A percentile compares a stretch with the other conserved stretches of the same genome.
Conservation (phyloP, 2,113 vertebrate genomes). For the Oceanodroma tethys region DNA sequence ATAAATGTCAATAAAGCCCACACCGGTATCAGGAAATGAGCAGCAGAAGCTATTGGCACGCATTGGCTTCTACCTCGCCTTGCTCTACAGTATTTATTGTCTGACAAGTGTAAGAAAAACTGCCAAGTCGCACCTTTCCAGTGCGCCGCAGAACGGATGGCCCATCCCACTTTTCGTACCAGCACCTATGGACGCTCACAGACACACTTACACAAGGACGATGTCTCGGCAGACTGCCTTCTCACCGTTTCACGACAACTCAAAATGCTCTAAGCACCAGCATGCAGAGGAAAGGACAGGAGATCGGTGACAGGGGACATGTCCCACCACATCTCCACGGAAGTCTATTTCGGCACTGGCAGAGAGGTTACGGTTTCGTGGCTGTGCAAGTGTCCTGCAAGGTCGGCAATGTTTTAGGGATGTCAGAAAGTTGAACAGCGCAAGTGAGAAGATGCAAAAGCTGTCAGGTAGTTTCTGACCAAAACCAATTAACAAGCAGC, state of each 20-base stretch:
- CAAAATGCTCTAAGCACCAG: neutral
- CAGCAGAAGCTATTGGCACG: neutral
- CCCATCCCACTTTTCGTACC: neutral
- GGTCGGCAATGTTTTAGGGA: neutral
- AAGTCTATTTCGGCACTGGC: neutral
- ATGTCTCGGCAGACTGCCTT: neutral
- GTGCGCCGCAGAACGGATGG: accelerated
- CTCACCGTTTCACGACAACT: neutral
- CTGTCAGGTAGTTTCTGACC: neutral
- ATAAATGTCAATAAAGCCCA: neutral
- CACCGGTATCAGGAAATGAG: neutral
- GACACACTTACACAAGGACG: neutral
- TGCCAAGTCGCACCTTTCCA: neutral
- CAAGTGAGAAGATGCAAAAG: neutral
- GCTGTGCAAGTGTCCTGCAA: neutral
- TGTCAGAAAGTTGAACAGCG: neutral
- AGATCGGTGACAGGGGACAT: neutral
- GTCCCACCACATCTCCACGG: accelerated
- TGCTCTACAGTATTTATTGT: neutral
- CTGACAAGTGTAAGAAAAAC: neutral
- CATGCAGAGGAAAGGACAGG: neutral
- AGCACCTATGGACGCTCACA: neutral
- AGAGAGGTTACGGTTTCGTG: neutral
- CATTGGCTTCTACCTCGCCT: neutral
- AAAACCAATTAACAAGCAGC: neutral